These are phyloP conservation scores for Trissoscelio sp. DNA, from an alignment of 2,888 invertebrate genomes.

Conservation along the genomic window DNA sequence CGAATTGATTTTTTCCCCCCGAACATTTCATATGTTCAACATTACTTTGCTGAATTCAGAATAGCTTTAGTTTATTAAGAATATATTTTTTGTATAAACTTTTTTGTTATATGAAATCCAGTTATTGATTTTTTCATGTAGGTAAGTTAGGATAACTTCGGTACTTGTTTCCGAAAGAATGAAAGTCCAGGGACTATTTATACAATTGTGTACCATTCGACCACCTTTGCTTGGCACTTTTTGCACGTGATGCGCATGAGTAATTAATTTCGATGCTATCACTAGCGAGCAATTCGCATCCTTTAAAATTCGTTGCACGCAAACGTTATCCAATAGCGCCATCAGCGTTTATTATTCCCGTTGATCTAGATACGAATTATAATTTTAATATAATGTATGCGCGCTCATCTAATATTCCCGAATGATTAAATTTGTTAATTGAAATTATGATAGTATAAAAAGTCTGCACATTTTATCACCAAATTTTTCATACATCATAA, in stretches of 20 bases:
- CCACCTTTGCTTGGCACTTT: constrained; percentile 52
- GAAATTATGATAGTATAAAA: constrained; percentile 14
- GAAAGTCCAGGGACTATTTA: constrained; percentile 22
- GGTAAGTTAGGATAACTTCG: constrained; percentile 46
- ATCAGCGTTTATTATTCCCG: constrained; percentile 62
- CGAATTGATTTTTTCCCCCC: too few species aligned
- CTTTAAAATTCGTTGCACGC: constrained; percentile 68
- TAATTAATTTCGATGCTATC: constrained; percentile 70
- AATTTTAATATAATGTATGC: constrained; percentile 62
- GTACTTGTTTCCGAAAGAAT: constrained; percentile 26
- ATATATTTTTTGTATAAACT: too few species aligned
- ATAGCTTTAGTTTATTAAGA: too few species aligned
- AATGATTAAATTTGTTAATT: constrained; percentile 48
- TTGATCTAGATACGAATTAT: constrained; percentile 66
- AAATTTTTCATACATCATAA: not conserved
- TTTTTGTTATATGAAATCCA: not conserved
- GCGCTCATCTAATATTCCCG: constrained; percentile 36
- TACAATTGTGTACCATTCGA: constrained; percentile 42
- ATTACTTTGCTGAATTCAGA: not conserved
- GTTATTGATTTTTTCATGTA: constrained; percentile 34
- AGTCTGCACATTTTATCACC: not conserved
- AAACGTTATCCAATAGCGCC: constrained; percentile 65
- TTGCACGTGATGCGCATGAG: constrained; percentile 68
- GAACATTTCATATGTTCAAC: too few species aligned
- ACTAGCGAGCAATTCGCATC: constrained; percentile 66